Percentiles rank a stretch among this genome's conserved stretches.
These are phyloP conservation scores for Ochlodes sylvanus DNA, from an alignment of 2,888 invertebrate species.

Conservation along the genomic window DNA sequence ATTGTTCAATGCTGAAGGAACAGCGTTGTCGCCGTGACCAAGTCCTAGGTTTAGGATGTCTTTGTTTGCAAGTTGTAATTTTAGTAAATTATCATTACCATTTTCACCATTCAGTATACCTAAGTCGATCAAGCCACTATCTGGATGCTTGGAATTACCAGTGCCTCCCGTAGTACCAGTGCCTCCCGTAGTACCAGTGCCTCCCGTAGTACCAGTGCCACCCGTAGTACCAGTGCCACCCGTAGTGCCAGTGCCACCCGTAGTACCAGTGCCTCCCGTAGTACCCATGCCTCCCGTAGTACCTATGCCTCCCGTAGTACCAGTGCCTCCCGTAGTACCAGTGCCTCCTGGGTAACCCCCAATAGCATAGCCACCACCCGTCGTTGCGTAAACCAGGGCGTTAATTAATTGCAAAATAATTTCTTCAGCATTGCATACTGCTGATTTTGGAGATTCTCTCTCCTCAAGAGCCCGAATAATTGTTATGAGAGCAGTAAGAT, in stretches of 20 bases:
- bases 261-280: slow-evolving; percentile 25
- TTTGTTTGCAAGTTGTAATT: slow-evolving; percentile 5
- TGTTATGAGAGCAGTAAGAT: slow-evolving; percentile 46
- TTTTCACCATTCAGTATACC: slow-evolving; percentile 3
- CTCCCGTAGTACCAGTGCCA: not conserved
- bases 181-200: not conserved
- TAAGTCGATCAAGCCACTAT: slow-evolving; percentile 20
- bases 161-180: slow-evolving; percentile 33
- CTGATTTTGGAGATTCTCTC: slow-evolving; percentile 38
- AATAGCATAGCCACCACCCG: slow-evolving; percentile 40
- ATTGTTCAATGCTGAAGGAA: not conserved
- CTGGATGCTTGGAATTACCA: not conserved
- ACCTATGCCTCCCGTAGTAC: not conserved
- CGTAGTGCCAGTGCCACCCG: not conserved
- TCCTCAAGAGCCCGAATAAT: slow-evolving; percentile 49
- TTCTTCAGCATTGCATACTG: slow-evolving; percentile 54
- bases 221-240: not conserved
- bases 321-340: not conserved
- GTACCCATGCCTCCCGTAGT: not conserved
- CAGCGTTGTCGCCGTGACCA: not conserved
- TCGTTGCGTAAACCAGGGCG: slow-evolving; percentile 63
- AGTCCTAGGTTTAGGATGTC: slow-evolving; percentile 12
- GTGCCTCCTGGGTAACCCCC: slow-evolving; percentile 1
- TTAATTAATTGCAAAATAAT: slow-evolving; percentile 68
- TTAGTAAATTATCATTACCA: slow-evolving; percentile 7